Conservation (phyloP, 2,888 invertebrate species). For the Petrolisthes manimaculis region DNA sequence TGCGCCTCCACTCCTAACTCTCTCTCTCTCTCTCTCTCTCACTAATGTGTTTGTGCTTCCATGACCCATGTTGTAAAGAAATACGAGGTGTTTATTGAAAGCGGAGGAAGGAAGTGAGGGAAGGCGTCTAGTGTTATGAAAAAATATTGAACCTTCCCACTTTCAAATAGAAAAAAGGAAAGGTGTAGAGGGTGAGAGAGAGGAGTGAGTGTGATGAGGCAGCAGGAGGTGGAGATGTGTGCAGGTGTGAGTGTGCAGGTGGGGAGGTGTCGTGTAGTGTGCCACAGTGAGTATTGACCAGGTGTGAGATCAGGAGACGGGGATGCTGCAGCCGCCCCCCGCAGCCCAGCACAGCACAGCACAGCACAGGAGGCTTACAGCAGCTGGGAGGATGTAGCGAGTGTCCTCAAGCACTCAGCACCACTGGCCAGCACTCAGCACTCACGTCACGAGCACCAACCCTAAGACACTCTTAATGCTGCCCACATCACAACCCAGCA, state of each 20-base stretch:
- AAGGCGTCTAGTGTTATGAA: conserved; percentile 6
- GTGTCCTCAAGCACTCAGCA: not conserved
- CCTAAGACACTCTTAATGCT: no score
- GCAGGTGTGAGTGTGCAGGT: conserved; percentile 3
- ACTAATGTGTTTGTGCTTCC: no score
- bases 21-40: conserved; percentile 12
- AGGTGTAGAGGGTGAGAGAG: not conserved
- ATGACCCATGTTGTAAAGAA: no score
- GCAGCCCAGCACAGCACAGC: conserved; percentile 7
- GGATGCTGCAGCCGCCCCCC: conserved; percentile 16
- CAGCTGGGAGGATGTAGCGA: conserved; percentile 11
- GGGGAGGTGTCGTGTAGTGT: conserved; percentile 10
- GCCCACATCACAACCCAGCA: no score
- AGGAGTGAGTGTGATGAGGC: not conserved
- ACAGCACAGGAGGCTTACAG: conserved; percentile 14
- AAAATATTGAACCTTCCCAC: not conserved
- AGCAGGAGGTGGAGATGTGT: not conserved
- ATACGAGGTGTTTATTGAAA: not conserved
- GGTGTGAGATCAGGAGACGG: conserved; percentile 9
- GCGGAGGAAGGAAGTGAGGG: not conserved
- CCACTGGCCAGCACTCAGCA: not conserved
- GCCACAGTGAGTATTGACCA: conserved; percentile 13
- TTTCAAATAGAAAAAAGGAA: not conserved
- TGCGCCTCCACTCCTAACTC: conserved; percentile 9
- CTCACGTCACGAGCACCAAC: not conserved